Percentiles rank a stretch among this genome's conserved stretches.
Conservation (phyloP, 1,140 invertebrate genomes). For the Macrobrachium rosenbergii region DNA sequence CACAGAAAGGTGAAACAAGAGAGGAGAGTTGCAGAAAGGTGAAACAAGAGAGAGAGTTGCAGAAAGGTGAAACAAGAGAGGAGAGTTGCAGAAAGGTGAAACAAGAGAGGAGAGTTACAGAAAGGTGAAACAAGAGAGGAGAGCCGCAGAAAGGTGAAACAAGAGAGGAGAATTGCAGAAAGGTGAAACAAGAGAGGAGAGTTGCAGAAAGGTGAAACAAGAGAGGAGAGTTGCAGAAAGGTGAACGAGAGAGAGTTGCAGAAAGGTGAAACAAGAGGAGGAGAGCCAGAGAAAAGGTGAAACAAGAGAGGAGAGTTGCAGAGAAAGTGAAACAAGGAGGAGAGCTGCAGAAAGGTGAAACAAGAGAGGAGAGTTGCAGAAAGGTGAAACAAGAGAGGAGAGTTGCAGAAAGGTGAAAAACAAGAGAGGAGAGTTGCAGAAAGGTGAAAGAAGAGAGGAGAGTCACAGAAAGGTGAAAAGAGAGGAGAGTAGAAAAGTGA, state of each 20-base stretch:
- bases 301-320: neutral
- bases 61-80: neutral
- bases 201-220: too few species aligned
- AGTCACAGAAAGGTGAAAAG: neutral
- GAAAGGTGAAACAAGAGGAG: too few species aligned
- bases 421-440: slow-evolving; percentile 3
- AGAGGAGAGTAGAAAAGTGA: neutral
- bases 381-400: slow-evolving; percentile 2
- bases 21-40: neutral
- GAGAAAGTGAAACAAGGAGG: neutral
- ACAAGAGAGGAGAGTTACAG: slow-evolving; percentile 1
- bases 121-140: too few species aligned
- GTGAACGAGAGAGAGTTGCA: too few species aligned
- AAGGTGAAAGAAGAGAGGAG: neutral
- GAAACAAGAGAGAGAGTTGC: neutral
- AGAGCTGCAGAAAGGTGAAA: too few species aligned
- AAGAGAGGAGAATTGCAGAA: too few species aligned
- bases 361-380: neutral
- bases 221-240: too few species aligned
- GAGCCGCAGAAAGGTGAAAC: too few species aligned
- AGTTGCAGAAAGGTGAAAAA: too few species aligned
- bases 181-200: too few species aligned
- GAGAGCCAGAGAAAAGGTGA: neutral
- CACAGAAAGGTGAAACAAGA: too few species aligned
- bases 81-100: neutral